A percentile compares a stretch with the other conserved stretches of the same genome.
Conservation (phyloP, 2,797 vertebrate genomes). For the Somateria mollissima region DNA sequence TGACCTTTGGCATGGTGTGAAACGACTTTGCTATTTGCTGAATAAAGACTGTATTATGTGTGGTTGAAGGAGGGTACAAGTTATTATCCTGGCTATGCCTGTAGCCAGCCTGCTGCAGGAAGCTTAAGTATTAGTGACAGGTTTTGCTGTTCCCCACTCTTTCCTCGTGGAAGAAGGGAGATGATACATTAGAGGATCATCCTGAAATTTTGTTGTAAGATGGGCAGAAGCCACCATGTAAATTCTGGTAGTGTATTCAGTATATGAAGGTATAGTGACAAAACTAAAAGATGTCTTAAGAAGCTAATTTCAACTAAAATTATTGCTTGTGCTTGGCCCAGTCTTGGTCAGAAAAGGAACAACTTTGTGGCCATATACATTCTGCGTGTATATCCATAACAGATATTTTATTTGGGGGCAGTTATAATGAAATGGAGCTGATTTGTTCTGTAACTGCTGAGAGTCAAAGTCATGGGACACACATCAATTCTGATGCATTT, state of each 20-base stretch:
- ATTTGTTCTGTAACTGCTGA: background rate
- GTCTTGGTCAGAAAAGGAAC: background rate
- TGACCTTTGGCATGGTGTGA: constrained; percentile 80
- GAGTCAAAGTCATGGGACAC: background rate
- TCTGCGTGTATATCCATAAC: background rate
- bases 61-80: constrained; percentile 73
- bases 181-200: background rate
- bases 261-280: background rate
- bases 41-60: constrained; percentile 81
- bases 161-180: background rate
- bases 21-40: constrained; percentile 80
- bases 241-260: background rate
- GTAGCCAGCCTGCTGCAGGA: constrained; percentile 59
- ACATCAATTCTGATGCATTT: background rate
- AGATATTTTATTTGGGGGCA: background rate
- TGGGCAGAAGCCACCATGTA: background rate
- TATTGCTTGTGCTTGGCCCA: background rate
- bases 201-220: background rate
- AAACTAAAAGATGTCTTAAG: background rate
- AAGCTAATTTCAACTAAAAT: background rate
- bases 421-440: background rate
- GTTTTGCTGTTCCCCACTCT: constrained; percentile 4
- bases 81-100: constrained; percentile 69
- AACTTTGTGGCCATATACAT: background rate
- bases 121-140: constrained; percentile 52